A percentile compares a stretch with the other conserved stretches of the same genome.
phyloP scores from a whole-genome alignment of 2,797 vertebrate species.

The Propithecus deckenii region DNA sequence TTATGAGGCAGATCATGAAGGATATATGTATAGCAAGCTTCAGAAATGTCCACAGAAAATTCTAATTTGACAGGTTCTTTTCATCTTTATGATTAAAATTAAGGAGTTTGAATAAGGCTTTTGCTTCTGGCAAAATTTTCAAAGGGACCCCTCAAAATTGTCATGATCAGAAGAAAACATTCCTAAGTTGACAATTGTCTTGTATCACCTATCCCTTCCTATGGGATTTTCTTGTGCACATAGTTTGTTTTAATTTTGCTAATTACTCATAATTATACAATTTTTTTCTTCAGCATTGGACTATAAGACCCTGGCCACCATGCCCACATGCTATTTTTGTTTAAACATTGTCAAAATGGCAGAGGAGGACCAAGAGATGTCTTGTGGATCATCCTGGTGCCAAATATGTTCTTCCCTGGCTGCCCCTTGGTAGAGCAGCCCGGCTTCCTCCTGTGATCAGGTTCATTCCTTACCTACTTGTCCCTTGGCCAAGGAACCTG shows the following conservation, averaged over 20 bases:
- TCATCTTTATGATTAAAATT: background rate
- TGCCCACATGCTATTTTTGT: background rate
- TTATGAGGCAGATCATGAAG: background rate
- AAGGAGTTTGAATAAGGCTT: background rate
- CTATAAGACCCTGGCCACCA: background rate
- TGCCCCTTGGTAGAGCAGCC: background rate
- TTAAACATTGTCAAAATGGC: background rate
- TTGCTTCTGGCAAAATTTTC: background rate
- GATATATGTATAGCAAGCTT: background rate
- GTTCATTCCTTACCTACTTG: background rate
- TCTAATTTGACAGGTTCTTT: background rate
- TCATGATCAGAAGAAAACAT: background rate
- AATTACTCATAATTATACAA: background rate
- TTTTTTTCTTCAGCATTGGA: background rate
- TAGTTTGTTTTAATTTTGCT: background rate
- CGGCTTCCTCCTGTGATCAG: background rate
- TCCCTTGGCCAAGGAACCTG: background rate
- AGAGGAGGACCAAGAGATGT: background rate
- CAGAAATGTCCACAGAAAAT: background rate
- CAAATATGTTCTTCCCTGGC: background rate
- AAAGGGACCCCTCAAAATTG: background rate
- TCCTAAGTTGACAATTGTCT: background rate
- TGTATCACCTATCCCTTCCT: background rate
- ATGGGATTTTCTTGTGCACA: background rate
- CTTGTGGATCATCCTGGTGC: background rate